Evolutionary conservation across 1,140 invertebrate genomes (phyloP).

Genomic region (Drosophila burlai): DNA sequence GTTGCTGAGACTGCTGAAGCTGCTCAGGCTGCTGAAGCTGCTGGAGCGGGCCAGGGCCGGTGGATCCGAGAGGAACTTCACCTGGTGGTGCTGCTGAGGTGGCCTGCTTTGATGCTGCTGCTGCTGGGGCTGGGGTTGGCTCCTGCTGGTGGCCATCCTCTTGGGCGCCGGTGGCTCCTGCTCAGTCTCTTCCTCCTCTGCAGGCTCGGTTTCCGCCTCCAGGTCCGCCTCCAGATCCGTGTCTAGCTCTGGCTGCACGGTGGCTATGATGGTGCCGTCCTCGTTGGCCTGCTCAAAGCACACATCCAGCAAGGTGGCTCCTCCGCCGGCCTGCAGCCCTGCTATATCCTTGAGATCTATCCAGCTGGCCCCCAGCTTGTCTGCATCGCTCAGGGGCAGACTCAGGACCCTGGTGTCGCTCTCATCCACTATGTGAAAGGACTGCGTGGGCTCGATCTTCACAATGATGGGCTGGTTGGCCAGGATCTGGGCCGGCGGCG

Average conservation of each 20-base stretch:
- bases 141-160: slow-evolving; percentile 48
- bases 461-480: slow-evolving; percentile 80
- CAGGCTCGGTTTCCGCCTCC: slow-evolving; percentile 4
- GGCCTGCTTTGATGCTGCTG: slow-evolving; percentile 31
- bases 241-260: slow-evolving; percentile 42
- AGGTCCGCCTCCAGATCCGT: slow-evolving; percentile 20
- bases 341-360: slow-evolving; percentile 83
- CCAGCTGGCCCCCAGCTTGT: slow-evolving; percentile 81
- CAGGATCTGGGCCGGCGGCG: slow-evolving; percentile 59
- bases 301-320: slow-evolving; percentile 73
- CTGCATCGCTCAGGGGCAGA: slow-evolving; percentile 71
- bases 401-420: slow-evolving; percentile 77
- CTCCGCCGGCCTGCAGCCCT: slow-evolving; percentile 66
- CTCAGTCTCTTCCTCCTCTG: slow-evolving; percentile 35
- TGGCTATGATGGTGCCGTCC: slow-evolving; percentile 60
- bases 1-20: slow-evolving; percentile 59
- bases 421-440: slow-evolving; percentile 80
- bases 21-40: slow-evolving; percentile 68
- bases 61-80: slow-evolving; percentile 66
- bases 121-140: slow-evolving; percentile 44
- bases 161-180: slow-evolving; percentile 60
- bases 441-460: slow-evolving; percentile 80
- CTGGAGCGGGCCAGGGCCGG: slow-evolving; percentile 66
- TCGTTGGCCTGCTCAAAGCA: slow-evolving; percentile 74
- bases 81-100: slow-evolving; percentile 31